phyloP scores from a whole-genome alignment of 2,113 vertebrate genomes.

The Scomber japonicus region DNA sequence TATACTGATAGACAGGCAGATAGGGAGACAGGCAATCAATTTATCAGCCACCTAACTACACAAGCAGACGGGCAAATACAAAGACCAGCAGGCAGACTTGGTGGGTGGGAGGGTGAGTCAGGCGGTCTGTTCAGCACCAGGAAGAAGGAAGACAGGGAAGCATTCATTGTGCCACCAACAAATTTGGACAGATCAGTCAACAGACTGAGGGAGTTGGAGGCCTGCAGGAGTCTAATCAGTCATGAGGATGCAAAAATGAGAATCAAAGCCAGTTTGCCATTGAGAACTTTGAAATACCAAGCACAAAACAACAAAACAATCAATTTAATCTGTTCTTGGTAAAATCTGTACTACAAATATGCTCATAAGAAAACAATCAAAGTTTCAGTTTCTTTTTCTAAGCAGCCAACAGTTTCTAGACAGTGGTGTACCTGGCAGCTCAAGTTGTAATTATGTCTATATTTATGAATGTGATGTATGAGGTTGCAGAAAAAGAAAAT shows the following conservation, averaged over 20 bases:
- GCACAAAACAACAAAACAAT: background rate
- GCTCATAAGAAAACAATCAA: background rate
- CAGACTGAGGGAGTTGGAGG: conserved; percentile 26
- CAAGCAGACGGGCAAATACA: conserved; percentile 33
- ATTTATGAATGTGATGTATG: conserved; percentile 22
- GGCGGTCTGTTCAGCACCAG: conserved; percentile 27
- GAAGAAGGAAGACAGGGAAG: conserved; percentile 22
- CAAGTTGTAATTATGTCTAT: background rate
- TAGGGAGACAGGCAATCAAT: conserved; percentile 43
- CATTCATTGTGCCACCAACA: conserved; percentile 24
- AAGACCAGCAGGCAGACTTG: conserved; percentile 42
- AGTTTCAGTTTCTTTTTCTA: background rate
- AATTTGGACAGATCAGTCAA: conserved; percentile 42
- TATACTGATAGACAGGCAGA: conserved; percentile 49
- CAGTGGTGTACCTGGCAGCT: background rate
- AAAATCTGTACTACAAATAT: background rate
- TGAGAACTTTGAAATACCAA: conserved; percentile 13
- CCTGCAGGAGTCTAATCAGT: conserved; percentile 38
- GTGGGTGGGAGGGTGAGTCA: conserved; percentile 29
- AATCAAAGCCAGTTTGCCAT: conserved; percentile 9
- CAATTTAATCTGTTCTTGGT: no score
- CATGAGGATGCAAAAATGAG: background rate
- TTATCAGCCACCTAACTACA: conserved; percentile 46
- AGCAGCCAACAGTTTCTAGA: background rate
- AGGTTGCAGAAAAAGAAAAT: background rate